These are phyloP conservation scores for Calcarius ornatus DNA, from an alignment of 2,113 vertebrate genomes.

Conservation along the genomic window DNA sequence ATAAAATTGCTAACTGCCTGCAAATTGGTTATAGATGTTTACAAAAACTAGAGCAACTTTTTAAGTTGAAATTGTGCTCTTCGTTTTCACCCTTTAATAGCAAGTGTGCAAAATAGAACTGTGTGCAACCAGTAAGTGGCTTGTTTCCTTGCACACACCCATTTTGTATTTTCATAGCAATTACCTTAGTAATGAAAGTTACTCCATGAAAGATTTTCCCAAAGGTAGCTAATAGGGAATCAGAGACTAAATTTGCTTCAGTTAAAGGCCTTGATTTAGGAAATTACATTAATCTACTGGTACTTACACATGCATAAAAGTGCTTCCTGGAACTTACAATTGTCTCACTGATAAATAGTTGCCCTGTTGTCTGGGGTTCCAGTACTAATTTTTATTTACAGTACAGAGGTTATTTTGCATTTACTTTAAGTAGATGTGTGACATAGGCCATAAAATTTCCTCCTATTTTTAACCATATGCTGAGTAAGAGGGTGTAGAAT, in stretches of 20 bases:
- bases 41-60: not conserved
- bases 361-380: not conserved
- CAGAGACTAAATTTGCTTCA: not conserved
- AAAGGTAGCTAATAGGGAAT: not conserved
- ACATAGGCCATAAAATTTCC: not conserved
- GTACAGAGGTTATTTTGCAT: not conserved
- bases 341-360: not conserved
- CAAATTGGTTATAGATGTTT: not conserved
- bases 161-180: not conserved
- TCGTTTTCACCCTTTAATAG: not conserved
- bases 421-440: not conserved
- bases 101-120: not conserved
- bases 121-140: not conserved
- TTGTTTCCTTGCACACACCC: not conserved
- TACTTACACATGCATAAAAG: not conserved
- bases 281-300: not conserved
- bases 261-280: not conserved
- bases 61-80: not conserved
- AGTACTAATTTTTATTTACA: not conserved
- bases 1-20: not conserved
- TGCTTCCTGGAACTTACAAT: not conserved
- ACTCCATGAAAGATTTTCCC: not conserved
- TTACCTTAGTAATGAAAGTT: not conserved
- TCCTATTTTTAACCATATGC: not conserved
- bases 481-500: constrained; percentile 35